A percentile compares a stretch with the other conserved stretches of the same genome.
Conservation (phyloP, 2,797 vertebrate species). For the Aplochiton taeniatus region DNA sequence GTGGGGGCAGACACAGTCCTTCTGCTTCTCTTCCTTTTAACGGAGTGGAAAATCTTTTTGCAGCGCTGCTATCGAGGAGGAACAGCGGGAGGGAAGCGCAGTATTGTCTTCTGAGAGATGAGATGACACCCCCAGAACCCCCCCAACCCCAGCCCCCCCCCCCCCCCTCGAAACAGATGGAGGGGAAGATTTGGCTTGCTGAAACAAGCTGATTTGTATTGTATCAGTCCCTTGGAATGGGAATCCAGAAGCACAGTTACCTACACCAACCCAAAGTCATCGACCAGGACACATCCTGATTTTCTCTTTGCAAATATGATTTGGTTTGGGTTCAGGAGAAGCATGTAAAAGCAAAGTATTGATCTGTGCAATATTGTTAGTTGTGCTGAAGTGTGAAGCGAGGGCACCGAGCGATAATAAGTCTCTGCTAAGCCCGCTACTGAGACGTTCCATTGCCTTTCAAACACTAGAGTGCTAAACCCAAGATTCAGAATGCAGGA, state of each 20-base stretch:
- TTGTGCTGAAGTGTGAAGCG: conserved; percentile 30
- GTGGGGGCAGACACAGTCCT: conserved; percentile 5
- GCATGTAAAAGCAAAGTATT: conserved; percentile 33
- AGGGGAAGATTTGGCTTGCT: conserved; percentile 24
- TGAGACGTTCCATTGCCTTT: conserved; percentile 40
- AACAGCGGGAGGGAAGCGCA: conserved; percentile 19
- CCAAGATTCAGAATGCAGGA: neutral
- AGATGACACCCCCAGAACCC: conserved; percentile 5
- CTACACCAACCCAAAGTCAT: too few relatives aligned
- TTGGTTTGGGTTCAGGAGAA: conserved; percentile 29
- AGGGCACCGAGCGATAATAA: conserved; percentile 42
- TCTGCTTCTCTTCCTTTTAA: conserved; percentile 34
- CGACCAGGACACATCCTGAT: conserved; percentile 25
- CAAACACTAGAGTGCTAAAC: conserved; percentile 23
- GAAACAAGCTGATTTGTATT: conserved; percentile 30
- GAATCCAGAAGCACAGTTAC: too few relatives aligned
- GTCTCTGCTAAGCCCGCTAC: conserved; percentile 22
- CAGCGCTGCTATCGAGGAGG: conserved; percentile 35
- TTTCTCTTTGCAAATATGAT: conserved; percentile 31
- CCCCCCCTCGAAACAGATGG: conserved; percentile 17
- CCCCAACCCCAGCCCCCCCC: conserved; percentile 22
- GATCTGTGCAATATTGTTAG: conserved; percentile 28
- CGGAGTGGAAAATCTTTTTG: conserved; percentile 37
- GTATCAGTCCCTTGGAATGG: conserved; percentile 9
- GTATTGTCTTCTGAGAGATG: conserved; percentile 12